Percentiles rank a stretch among this genome's conserved stretches.
These are phyloP conservation scores for Drosophila merina DNA, from an alignment of 2,888 invertebrate species.

Conservation along the genomic window DNA sequence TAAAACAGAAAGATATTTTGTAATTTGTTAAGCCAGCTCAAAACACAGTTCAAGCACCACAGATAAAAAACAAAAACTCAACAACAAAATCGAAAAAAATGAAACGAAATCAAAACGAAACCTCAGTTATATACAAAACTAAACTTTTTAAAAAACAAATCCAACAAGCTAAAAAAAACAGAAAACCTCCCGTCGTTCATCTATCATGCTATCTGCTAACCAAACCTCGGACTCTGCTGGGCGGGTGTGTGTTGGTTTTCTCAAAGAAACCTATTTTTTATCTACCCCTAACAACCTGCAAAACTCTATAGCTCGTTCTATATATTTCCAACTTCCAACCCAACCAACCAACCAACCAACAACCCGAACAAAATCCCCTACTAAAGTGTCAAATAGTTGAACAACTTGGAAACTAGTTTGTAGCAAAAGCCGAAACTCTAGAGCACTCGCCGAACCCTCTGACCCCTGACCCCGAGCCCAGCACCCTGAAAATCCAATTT, in stretches of 20 bases:
- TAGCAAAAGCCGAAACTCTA: slow-evolving; percentile 36
- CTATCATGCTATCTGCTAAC: slow-evolving; percentile 69
- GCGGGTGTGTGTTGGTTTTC: slow-evolving; percentile 77
- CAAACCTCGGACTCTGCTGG: slow-evolving; percentile 59
- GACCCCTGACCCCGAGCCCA: background rate
- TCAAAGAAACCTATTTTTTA: slow-evolving; percentile 34
- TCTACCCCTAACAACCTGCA: slow-evolving; percentile 28
- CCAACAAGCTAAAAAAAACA: slow-evolving; percentile 5
- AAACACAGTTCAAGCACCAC: slow-evolving; percentile 67
- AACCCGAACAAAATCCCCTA: slow-evolving; percentile 13
- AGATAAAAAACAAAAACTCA: slow-evolving; percentile 29
- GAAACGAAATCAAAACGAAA: slow-evolving; percentile 49
- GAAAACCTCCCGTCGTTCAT: slow-evolving; percentile 51
- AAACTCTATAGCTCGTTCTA: slow-evolving; percentile 18
- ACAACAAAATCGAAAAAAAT: slow-evolving; percentile 52
- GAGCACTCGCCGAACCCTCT: slow-evolving; percentile 5
- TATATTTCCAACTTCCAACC: slow-evolving; percentile 22
- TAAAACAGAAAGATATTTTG: slow-evolving; percentile 67
- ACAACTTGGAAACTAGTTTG: slow-evolving; percentile 39
- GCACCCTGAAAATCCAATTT: slow-evolving; percentile 21
- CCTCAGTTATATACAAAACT: slow-evolving; percentile 42
- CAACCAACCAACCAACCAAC: background rate
- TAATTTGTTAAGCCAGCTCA: slow-evolving; percentile 65
- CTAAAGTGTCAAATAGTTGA: slow-evolving; percentile 42
- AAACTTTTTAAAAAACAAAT: slow-evolving; percentile 7